Base-by-base conservation (phyloP, 2,113 vertebrate genomes). In the Campylomormyrus numenius region DNA sequence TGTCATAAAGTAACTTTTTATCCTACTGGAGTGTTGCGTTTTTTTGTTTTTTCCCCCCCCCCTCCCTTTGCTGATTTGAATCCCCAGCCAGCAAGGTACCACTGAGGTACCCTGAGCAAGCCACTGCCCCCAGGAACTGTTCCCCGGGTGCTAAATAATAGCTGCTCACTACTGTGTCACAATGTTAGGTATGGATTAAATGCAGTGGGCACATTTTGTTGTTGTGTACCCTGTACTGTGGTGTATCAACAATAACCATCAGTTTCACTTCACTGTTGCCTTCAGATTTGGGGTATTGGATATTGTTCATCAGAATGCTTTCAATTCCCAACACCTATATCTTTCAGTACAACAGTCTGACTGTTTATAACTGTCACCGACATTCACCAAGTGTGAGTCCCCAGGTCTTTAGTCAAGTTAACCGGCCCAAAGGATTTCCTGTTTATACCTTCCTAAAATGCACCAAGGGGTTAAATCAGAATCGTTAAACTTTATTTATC, bases 1-100 rank as follows among this genome's bases (percentile, higher is more conserved):
- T 90, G 86, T 88, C 70, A 90, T 90, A 90, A 90, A 90, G 87
- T 90, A 49, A 83, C 87, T 84, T 88, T 90, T 53, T 90, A 90
- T 88, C 87, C 53, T 66, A 35, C 24, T 62, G 83, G 17, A 8
- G 27, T 87, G 85, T 62, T 88, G 58, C 24, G 35, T 83, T 42
- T 46, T 39, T 48, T 88, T 2, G 17, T 7, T 58, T 9, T 24
- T 1, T 24, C 48, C 39, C 39, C 48, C 39, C 39, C 39, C 2
- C 39, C 48, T 8, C 56, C 19, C 56, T n/a, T 9, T 56, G 53
- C 53, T 0, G 1, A 2, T 24, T 24, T 58, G 56, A 58, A 24
- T 58, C 56, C 21, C 6, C 56, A 24, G 21, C 56, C 56, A 24
- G 21, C 6, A 53, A 21, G 52, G 52, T 53, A 53, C 52, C 52